Evolutionary conservation across 2,113 vertebrate genomes (phyloP), one percentile per base, ranked within the genome.

Genomic region (Oxyruncus cristatus): DNA sequence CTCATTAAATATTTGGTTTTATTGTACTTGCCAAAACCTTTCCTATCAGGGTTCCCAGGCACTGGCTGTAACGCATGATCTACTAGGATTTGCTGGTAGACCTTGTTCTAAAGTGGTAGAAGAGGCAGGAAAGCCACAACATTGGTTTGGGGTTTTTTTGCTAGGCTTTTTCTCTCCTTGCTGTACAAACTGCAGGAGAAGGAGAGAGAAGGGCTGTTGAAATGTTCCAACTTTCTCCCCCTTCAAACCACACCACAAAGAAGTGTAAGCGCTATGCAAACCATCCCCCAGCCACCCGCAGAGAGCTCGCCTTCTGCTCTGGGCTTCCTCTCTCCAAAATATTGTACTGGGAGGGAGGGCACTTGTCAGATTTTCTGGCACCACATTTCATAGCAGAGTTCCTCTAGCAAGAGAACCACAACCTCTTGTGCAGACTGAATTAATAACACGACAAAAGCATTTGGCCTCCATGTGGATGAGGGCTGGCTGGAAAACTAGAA

Each of bases 401-500:
- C 55, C 59, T 89, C 72, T 39, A 92, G 81, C 78, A 93, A 74
- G 67, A 86, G 88, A 94, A 88, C 93, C 92, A 88, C 93, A 97
- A 67, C 42, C 39, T 62, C 78, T 92, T 70, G 58, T 53, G 73
- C 90, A 96, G 92, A 70, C 82, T 94, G 90, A 92, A 93, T 93
- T 93, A 92, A 90, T 94, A 95, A 92, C 9, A 89, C 42, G 72
- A 95, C 72, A 80, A 96, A 92, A 95, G 85, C 88, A 93, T 95
- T 97, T 96, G 93, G 89, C 84, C 83, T 95, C 94, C 84, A 94
- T 92, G 87, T 78, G 89, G 80, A 78, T 87, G 70, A 94, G 70
- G 44, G 27, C 47, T 96, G 94, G 86, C 95, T 95, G 56, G 84
- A 93, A 92, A 75, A 89, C 47, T 68, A 39, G 35, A 88, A 83